phyloP scores from a whole-genome alignment of 2,113 vertebrate genomes.

The Pituophis catenifer region DNA sequence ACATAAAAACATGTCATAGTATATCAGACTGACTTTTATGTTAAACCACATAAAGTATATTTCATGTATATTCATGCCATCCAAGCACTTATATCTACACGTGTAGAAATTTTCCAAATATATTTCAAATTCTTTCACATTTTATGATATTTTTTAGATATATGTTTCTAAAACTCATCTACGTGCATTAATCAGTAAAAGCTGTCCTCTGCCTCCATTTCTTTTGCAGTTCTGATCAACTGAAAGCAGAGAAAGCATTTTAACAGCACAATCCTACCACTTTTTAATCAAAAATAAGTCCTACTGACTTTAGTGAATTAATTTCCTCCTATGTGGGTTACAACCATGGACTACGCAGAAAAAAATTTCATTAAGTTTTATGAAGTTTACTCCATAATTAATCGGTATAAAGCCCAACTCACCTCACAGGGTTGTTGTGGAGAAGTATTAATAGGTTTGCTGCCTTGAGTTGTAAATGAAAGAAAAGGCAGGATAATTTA shows the following conservation, averaged over 20 bases:
- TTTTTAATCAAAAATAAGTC: not conserved
- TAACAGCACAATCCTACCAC: not conserved
- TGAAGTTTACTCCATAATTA: not conserved
- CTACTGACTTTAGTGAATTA: not conserved
- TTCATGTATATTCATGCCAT: not conserved
- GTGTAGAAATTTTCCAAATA: not conserved
- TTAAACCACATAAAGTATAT: slow-evolving; percentile 6
- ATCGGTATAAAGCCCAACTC: not conserved
- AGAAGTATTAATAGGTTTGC: not conserved
- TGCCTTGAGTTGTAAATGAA: not conserved
- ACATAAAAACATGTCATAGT: not conserved
- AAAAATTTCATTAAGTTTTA: not conserved
- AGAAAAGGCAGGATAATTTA: not conserved
- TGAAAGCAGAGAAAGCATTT: not conserved
- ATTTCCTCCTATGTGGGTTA: not conserved
- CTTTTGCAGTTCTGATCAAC: not conserved
- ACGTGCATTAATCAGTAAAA: not conserved
- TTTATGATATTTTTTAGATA: not conserved
- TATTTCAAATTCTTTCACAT: not conserved
- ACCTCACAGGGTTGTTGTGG: not conserved
- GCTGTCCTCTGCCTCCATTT: not conserved
- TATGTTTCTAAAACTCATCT: not conserved
- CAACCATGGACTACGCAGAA: not conserved
- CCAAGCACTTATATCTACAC: not conserved
- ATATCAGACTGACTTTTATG: slow-evolving; percentile 1